Conservation (phyloP, 1,140 invertebrate species). For the Diorhabda carinulata region DNA sequence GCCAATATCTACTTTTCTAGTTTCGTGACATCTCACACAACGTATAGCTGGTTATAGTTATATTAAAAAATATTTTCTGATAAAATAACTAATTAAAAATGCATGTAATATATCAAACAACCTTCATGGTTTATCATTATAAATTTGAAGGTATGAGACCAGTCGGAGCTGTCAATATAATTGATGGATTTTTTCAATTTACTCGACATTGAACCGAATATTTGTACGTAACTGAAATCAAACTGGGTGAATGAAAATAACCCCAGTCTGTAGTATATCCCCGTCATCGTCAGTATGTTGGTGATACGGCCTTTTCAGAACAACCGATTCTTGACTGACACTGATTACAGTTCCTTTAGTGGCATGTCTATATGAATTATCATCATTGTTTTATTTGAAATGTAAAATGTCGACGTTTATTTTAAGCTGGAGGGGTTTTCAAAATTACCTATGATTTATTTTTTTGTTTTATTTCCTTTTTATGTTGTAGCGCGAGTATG, state of each 20-base stretch:
- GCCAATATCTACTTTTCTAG: no score
- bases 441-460: background rate
- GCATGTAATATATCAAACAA: background rate
- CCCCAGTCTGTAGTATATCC: background rate
- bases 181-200: constrained; percentile 1
- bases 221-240: background rate
- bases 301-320: constrained; percentile 1
- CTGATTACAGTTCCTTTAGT: constrained; percentile 2
- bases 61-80: no score
- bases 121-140: background rate
- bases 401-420: background rate
- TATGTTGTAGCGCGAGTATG: no score
- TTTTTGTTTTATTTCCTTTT: no score
- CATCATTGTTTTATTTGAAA: constrained; percentile 3
- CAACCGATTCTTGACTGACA: constrained; percentile 1
- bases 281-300: background rate
- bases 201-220: background rate
- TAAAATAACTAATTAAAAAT: no score
- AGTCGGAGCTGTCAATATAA: background rate
- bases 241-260: constrained; percentile 2
- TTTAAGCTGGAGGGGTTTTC: background rate
- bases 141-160: background rate
- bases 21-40: no score
- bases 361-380: constrained; percentile 1
- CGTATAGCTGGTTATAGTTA: no score